A percentile compares a stretch with the other conserved stretches of the same genome.
phyloP scores from a whole-genome alignment of 1,140 invertebrate genomes.

The Plutomurus gul region DNA sequence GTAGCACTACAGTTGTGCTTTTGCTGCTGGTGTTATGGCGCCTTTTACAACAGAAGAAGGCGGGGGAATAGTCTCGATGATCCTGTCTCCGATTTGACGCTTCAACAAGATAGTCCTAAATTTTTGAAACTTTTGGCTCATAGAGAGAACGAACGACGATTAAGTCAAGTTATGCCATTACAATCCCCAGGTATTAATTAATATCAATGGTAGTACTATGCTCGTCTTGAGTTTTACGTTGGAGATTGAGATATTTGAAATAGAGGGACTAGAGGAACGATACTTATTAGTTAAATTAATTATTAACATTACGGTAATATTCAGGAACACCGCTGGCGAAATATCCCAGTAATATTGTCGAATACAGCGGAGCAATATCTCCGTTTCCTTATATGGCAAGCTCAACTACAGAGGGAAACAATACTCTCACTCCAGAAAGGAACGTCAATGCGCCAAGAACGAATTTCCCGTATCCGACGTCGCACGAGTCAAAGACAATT shows the following conservation, averaged over 20 bases:
- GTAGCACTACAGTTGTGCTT: background rate
- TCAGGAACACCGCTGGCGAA: background rate
- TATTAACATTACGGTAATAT: background rate
- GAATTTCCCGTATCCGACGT: background rate
- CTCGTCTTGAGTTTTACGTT: background rate
- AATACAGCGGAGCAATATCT: slow-evolving; percentile 38
- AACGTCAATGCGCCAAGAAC: background rate
- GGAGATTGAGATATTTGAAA: too few relatives aligned
- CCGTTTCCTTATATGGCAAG: slow-evolving; percentile 23
- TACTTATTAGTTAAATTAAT: background rate
- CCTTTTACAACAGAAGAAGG: slow-evolving; percentile 26
- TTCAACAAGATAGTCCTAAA: slow-evolving; percentile 42
- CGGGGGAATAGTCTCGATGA: slow-evolving; percentile 11
- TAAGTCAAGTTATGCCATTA: background rate
- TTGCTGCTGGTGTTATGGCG: slow-evolving; percentile 39
- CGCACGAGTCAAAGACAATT: background rate
- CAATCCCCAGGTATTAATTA: background rate
- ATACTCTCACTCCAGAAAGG: background rate
- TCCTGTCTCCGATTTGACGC: slow-evolving; percentile 32
- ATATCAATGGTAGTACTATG: background rate
- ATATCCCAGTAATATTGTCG: background rate
- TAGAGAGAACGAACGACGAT: slow-evolving; percentile 34
- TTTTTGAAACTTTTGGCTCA: slow-evolving; percentile 43
- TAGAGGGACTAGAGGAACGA: too few relatives aligned
- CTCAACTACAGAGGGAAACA: background rate